Base-by-base conservation (phyloP, 2,113 vertebrate species). In the Tinamus guttatus region DNA sequence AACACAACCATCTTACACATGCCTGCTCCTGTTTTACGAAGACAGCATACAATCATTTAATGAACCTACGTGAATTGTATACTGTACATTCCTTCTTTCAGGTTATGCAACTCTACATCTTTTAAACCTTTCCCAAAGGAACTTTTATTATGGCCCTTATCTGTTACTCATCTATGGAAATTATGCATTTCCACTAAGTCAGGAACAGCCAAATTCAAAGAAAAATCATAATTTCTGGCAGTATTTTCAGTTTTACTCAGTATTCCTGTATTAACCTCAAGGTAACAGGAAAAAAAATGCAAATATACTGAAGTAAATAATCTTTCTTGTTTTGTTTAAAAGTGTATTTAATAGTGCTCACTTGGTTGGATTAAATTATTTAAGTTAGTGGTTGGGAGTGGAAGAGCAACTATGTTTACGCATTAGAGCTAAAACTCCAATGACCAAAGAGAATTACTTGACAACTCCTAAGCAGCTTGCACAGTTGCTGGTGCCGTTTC, bases 361-460 rank as follows among this genome's bases (percentile, higher is more conserved):
- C 27, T 93, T 10, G 3, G 27, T 4, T 60, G 64, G 58, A 96
- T 88, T 79, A 90, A 88, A 81, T 19, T 92, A 96, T 89, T 81
- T 49, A 89, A 90, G 76, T 69, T 52, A 47, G 43, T 30, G 21
- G 71, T 84, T 85, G 91, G 69, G 71, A 94, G 88, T 95, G 77
- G 88, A 94, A 94, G 54, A 95, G 80, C 85, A 84, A 90, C 77
- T 84, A 94, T 58, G 65, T 86, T 91, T 92, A 80, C 27, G 45
- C 59, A 51, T 81, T 69, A 87, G 79, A 94, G 81, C 0, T 69
- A 34, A 78, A 95, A 91, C 81, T 96, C 52, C 88, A 86, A 90
- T 79, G 79, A 91, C 36, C 49, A 7, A 85, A 91, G 28, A 16
- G 24, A 77, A 90, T 75, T 95, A 86, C 69, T 43, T 81, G 58